phyloP scores from a whole-genome alignment of 2,888 invertebrate species.

The Dicyrtomina minuta region DNA sequence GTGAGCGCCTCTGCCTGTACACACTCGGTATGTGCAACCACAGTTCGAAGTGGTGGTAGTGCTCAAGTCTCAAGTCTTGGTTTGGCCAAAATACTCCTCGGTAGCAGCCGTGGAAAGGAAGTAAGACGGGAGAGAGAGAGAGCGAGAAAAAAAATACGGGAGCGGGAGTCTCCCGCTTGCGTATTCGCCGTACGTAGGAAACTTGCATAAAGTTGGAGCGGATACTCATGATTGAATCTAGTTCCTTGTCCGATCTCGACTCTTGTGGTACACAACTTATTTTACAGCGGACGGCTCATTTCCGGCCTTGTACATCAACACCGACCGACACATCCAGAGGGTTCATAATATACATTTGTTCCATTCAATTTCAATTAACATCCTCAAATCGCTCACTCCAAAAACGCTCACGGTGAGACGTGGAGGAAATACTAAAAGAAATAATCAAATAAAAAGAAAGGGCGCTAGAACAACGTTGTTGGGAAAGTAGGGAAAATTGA shows the following conservation, averaged over 20 bases:
- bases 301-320: not conserved
- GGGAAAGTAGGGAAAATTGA: too few species aligned
- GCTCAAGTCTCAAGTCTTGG: too few species aligned
- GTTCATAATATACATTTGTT: too few species aligned
- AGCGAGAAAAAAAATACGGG: constrained; percentile 1
- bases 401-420: not conserved
- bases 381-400: not conserved
- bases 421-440: not conserved
- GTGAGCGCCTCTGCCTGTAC: too few species aligned
- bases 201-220: constrained; percentile 14
- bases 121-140: not conserved
- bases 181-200: constrained; percentile 17
- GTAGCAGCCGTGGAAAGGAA: too few species aligned
- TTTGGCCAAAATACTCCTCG: too few species aligned
- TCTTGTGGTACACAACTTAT: constrained; percentile 3
- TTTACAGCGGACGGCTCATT: constrained; percentile 24
- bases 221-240: constrained; percentile 21
- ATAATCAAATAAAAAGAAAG: not conserved
- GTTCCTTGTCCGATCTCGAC: constrained; percentile 20
- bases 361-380: not conserved
- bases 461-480: not conserved
- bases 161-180: constrained; percentile 17
- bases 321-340: too few species aligned
- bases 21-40: too few species aligned
- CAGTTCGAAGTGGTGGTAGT: too few species aligned